These are phyloP conservation scores for Phengaris alcon DNA, from an alignment of 2,888 invertebrate species.

Conservation along the genomic window DNA sequence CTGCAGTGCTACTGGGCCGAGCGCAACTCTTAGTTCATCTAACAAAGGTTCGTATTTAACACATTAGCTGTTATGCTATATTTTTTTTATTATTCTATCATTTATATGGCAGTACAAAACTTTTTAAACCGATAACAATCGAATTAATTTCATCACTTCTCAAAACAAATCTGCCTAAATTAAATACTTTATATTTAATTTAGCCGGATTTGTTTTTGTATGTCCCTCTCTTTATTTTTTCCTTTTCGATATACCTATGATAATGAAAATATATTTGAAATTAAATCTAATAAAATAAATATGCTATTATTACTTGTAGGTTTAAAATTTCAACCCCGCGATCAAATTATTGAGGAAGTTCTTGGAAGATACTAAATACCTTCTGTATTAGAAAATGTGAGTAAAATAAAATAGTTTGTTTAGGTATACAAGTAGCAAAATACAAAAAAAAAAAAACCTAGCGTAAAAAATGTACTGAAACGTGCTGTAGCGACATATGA, in stretches of 20 bases:
- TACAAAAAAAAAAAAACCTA: too few species aligned
- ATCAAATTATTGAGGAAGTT: constrained; percentile 60
- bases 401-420: constrained; percentile 36
- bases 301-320: constrained; percentile 51
- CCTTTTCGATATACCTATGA: too few species aligned
- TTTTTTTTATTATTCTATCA: not conserved
- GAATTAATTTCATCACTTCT: too few species aligned
- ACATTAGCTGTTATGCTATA: not conserved
- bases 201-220: too few species aligned
- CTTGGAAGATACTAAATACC: constrained; percentile 57
- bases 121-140: not conserved
- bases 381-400: constrained; percentile 56
- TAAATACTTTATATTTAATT: too few species aligned
- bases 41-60: constrained; percentile 47
- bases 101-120: constrained; percentile 41
- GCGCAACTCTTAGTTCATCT: not conserved
- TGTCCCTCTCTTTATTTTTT: too few species aligned
- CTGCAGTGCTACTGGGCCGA: not conserved
- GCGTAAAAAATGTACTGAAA: too few species aligned
- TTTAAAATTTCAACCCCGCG: constrained; percentile 50
- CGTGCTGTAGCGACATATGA: too few species aligned
- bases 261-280: not conserved
- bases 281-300: not conserved
- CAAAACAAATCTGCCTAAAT: too few species aligned
- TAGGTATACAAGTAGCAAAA: too few species aligned